Evolutionary conservation across 2,888 invertebrate species (phyloP).

Genomic region (Horisme vitalbata): DNA sequence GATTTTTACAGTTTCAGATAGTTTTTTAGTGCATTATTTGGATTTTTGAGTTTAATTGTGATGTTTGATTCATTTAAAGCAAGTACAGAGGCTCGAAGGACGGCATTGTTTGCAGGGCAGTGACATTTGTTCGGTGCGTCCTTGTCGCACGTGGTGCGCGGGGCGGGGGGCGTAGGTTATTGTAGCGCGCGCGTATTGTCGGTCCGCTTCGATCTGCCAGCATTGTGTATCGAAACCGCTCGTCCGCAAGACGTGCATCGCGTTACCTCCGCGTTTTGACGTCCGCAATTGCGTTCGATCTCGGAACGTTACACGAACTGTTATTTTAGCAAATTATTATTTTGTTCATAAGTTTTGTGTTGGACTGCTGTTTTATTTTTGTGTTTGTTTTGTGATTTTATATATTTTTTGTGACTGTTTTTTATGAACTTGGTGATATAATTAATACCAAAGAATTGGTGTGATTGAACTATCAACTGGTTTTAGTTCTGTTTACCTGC

Average conservation of each 20-base stretch:
- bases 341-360: slow-evolving; percentile 50
- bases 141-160: slow-evolving; percentile 72
- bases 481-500: slow-evolving; percentile 46
- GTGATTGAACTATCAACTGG: slow-evolving; percentile 69
- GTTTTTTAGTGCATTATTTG: slow-evolving; percentile 8
- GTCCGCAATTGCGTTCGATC: slow-evolving; percentile 56
- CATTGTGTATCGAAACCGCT: slow-evolving; percentile 77
- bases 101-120: slow-evolving; percentile 80
- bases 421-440: slow-evolving; percentile 45
- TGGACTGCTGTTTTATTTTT: slow-evolving; percentile 52
- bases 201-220: slow-evolving; percentile 79
- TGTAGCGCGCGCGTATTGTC: slow-evolving; percentile 82
- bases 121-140: slow-evolving; percentile 81
- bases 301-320: slow-evolving; percentile 54
- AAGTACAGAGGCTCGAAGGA: slow-evolving; percentile 55
- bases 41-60: slow-evolving; percentile 30
- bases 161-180: slow-evolving; percentile 76
- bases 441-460: slow-evolving; percentile 74
- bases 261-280: slow-evolving; percentile 47
- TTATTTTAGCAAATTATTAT: slow-evolving; percentile 48
- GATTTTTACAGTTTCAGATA: slow-evolving; percentile 38
- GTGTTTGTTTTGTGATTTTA: slow-evolving; percentile 47
- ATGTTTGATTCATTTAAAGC: slow-evolving; percentile 52
- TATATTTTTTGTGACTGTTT: slow-evolving; percentile 45
- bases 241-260: slow-evolving; percentile 60